These are phyloP conservation scores for Polydrusus cervinus DNA, from an alignment of 2,888 invertebrate species.

Conservation along the genomic window DNA sequence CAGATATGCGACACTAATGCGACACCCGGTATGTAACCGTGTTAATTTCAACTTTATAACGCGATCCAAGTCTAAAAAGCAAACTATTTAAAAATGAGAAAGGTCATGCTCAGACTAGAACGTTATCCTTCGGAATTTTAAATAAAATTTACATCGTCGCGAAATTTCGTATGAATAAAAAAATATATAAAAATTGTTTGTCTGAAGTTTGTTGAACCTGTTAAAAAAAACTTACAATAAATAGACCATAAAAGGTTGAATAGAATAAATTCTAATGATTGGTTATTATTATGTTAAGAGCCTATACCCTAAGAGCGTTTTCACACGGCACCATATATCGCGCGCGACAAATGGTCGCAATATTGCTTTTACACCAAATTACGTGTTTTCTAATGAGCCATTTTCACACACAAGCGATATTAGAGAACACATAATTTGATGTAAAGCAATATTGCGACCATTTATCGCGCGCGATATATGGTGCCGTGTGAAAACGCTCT, in stretches of 20 bases:
- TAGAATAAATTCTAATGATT: not conserved
- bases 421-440: no score
- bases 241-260: constrained; percentile 8
- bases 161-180: constrained; percentile 11
- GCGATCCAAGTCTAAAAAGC: not conserved
- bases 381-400: no score
- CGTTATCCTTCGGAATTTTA: not conserved
- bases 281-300: constrained; percentile 4
- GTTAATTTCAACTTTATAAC: constrained; percentile 7
- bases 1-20: no score
- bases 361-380: no score
- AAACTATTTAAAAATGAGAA: constrained; percentile 4
- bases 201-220: constrained; percentile 21
- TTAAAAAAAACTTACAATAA: constrained; percentile 7
- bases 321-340: no score
- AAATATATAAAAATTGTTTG: constrained; percentile 1
- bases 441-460: no score
- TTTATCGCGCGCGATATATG: no score
- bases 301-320: not conserved
- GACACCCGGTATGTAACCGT: not conserved
- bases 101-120: constrained; percentile 19
- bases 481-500: no score
- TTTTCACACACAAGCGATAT: no score
- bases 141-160: constrained; percentile 12
- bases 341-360: no score